Percentiles rank a stretch among this genome's conserved stretches.
phyloP scores from a whole-genome alignment of 1,140 invertebrate species.

The Pseudomyrmex gracilis region DNA sequence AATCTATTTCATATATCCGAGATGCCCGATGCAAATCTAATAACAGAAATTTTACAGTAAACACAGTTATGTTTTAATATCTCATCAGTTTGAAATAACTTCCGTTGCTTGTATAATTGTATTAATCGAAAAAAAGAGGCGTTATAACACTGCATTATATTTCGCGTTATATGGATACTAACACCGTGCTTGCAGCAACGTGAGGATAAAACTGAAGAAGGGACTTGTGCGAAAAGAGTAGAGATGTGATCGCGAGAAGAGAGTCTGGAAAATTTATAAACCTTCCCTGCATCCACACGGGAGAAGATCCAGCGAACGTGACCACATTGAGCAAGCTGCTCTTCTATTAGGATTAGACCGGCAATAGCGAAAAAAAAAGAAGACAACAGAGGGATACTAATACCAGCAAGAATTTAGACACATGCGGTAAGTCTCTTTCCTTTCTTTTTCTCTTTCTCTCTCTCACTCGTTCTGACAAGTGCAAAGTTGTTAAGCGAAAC shows the following conservation, averaged over 20 bases:
- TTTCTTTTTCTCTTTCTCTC: conserved; percentile 2
- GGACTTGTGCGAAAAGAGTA: conserved; percentile 1
- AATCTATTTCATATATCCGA: conserved; percentile 20
- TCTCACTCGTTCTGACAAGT: conserved; percentile 26
- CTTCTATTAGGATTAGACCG: conserved; percentile 54
- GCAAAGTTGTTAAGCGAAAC: conserved; percentile 12
- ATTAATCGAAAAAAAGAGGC: background rate
- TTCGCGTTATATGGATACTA: background rate
- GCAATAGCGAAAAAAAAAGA: conserved; percentile 43
- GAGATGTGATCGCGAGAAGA: conserved; percentile 41
- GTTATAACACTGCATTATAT: background rate
- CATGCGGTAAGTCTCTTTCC: background rate
- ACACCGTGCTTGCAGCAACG: background rate
- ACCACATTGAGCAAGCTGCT: conserved; percentile 59
- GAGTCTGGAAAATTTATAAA: conserved; percentile 52
- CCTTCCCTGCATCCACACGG: conserved; percentile 34
- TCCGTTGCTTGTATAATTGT: background rate
- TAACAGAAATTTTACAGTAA: too few species aligned
- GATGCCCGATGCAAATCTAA: background rate
- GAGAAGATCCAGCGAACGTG: conserved; percentile 51
- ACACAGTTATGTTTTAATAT: background rate
- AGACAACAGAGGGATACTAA: conserved; percentile 28
- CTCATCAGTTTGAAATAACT: background rate
- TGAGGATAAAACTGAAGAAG: background rate
- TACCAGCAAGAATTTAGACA: conserved; percentile 49